Percentiles rank a stretch among this genome's conserved stretches.
phyloP scores from a whole-genome alignment of 2,113 vertebrate species.

The Alouatta palliata region DNA sequence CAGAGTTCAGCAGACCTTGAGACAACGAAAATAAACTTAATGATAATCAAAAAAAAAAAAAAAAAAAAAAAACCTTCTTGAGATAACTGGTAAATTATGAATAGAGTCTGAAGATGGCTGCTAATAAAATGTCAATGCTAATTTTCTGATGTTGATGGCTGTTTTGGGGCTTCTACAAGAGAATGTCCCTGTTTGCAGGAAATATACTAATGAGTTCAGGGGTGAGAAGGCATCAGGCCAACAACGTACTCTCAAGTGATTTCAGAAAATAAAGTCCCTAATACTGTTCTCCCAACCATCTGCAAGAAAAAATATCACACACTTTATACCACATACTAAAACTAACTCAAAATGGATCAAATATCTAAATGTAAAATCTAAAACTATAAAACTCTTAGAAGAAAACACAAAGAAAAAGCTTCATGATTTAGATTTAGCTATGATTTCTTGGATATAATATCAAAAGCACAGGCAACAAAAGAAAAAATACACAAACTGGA shows the following conservation, averaged over 20 bases:
- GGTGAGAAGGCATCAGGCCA: not conserved
- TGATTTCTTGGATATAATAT: not conserved
- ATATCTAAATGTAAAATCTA: not conserved
- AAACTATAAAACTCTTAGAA: not conserved
- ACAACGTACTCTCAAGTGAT: not conserved
- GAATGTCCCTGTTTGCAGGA: conserved; percentile 12
- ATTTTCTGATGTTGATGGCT: conserved; percentile 2
- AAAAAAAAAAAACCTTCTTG: not conserved
- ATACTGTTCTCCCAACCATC: not conserved
- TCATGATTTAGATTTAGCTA: not conserved
- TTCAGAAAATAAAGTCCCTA: not conserved
- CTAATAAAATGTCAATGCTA: not conserved
- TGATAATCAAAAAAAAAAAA: no score
- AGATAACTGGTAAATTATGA: not conserved
- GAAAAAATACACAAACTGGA: not conserved
- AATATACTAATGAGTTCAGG: not conserved
- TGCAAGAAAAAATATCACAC: not conserved
- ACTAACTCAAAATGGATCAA: not conserved
- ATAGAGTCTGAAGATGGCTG: not conserved
- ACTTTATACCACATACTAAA: not conserved
- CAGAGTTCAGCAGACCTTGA: no score
- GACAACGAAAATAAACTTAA: no score
- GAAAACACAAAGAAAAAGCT: not conserved
- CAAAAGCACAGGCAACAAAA: not conserved
- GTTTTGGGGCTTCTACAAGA: not conserved